Conservation (phyloP, 2,797 vertebrate species). For the Cygnus olor region DNA sequence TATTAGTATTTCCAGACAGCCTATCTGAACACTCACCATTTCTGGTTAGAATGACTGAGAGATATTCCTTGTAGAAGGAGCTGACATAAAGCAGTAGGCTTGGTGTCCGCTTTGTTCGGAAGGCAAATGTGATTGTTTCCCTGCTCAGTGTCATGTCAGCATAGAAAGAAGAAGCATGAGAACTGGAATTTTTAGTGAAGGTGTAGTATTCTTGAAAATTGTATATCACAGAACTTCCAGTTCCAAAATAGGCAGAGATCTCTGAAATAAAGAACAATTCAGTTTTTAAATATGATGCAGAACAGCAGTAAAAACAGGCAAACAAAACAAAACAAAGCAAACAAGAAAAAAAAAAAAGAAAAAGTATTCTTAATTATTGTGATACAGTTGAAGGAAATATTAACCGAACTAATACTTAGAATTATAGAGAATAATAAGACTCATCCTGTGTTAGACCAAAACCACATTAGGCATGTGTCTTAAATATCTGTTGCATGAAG, state of each 20-base stretch:
- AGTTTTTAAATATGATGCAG: background rate
- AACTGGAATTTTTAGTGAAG: constrained; percentile 83
- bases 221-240: constrained; percentile 86
- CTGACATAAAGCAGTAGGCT: constrained; percentile 85
- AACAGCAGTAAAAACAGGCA: background rate
- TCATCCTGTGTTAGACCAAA: background rate
- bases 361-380: background rate
- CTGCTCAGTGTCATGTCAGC: constrained; percentile 83
- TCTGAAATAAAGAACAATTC: constrained; percentile 79
- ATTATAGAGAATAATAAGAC: background rate
- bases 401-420: background rate
- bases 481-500: background rate
- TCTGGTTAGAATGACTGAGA: constrained; percentile 86
- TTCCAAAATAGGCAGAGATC: constrained; percentile 89
- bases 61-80: constrained; percentile 87
- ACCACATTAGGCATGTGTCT: background rate
- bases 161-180: constrained; percentile 81
- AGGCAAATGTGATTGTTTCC: constrained; percentile 86
- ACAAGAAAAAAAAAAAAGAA: background rate
- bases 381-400: background rate
- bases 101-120: constrained; percentile 86
- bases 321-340: background rate
- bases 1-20: background rate
- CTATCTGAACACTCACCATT: constrained; percentile 82
- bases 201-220: constrained; percentile 86